These are phyloP conservation scores for Anagrus nilaparvatae DNA, from an alignment of 1,140 invertebrate species.

Conservation along the genomic window DNA sequence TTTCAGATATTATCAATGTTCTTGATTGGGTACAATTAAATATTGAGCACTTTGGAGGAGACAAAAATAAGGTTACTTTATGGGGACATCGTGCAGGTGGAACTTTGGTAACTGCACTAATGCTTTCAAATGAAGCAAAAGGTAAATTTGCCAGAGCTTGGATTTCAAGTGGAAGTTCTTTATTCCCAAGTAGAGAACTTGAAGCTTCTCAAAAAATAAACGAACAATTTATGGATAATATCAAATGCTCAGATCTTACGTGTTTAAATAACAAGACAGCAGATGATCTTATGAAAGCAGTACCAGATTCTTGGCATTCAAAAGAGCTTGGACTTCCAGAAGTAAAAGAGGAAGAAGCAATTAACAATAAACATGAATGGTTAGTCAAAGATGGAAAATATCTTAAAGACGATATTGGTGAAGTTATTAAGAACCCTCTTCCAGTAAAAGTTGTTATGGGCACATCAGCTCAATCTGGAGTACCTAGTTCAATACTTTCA, in stretches of 20 bases:
- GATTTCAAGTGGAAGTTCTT: slow-evolving; percentile 61
- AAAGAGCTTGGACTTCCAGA: slow-evolving; percentile 50
- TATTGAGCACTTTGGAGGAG: slow-evolving; percentile 73
- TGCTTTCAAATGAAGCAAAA: slow-evolving; percentile 46
- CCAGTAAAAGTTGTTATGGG: slow-evolving; percentile 55
- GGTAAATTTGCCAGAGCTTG: slow-evolving; percentile 58
- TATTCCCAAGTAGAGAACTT: slow-evolving; percentile 53
- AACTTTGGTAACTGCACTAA: slow-evolving; percentile 61
- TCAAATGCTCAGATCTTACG: slow-evolving; percentile 40
- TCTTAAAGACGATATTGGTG: slow-evolving; percentile 51
- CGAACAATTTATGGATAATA: slow-evolving; percentile 46
- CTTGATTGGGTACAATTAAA: slow-evolving; percentile 73
- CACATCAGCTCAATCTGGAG: slow-evolving; percentile 58
- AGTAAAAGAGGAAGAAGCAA: slow-evolving; percentile 39
- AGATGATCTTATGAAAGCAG: slow-evolving; percentile 52
- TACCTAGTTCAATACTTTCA: too few species aligned
- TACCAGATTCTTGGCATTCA: slow-evolving; percentile 59
- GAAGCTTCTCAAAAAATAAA: slow-evolving; percentile 50
- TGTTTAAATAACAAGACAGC: slow-evolving; percentile 53
- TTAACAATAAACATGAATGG: slow-evolving; percentile 57
- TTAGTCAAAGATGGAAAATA: slow-evolving; percentile 60
- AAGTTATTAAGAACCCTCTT: slow-evolving; percentile 45
- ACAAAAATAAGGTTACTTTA: slow-evolving; percentile 63
- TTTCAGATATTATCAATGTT: slow-evolving; percentile 67
- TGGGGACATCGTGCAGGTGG: slow-evolving; percentile 71